These are phyloP conservation scores for Marronus borbonicus DNA, from an alignment of 2,888 invertebrate genomes.

Conservation along the genomic window DNA sequence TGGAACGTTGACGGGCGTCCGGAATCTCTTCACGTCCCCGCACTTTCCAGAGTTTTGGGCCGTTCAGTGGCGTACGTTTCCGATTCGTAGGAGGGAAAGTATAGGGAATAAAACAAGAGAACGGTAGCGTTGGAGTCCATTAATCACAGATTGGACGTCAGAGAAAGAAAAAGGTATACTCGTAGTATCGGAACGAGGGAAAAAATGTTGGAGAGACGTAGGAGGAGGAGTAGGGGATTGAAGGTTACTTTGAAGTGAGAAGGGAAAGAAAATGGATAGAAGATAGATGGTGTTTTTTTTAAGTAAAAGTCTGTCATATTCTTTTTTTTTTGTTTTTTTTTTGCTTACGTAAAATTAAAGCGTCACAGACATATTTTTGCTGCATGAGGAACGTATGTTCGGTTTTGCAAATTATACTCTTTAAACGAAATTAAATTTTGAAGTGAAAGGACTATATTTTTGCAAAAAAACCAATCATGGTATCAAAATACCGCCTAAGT, in stretches of 20 bases:
- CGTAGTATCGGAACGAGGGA: background rate
- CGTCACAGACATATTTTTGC: too few species aligned
- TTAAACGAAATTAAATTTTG: too few species aligned
- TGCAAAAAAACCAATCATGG: too few species aligned
- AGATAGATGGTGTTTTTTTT: background rate
- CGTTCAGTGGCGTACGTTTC: background rate
- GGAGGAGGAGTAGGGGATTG: background rate
- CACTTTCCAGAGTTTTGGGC: too few species aligned
- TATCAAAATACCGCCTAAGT: too few species aligned
- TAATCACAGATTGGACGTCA: constrained; percentile 14
- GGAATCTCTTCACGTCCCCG: background rate
- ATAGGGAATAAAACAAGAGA: constrained; percentile 5
- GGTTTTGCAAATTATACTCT: too few species aligned
- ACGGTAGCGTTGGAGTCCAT: background rate
- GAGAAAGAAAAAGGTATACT: background rate
- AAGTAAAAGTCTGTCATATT: background rate
- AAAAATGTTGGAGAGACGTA: background rate
- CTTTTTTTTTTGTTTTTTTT: background rate
- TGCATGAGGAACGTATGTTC: too few species aligned
- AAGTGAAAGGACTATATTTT: too few species aligned
- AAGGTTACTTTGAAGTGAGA: background rate
- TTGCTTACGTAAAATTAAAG: background rate
- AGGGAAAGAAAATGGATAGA: background rate
- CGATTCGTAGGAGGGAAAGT: background rate
- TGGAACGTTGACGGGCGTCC: background rate